These are phyloP conservation scores for Anser cygnoides DNA, from an alignment of 2,113 vertebrate genomes.

Conservation along the genomic window DNA sequence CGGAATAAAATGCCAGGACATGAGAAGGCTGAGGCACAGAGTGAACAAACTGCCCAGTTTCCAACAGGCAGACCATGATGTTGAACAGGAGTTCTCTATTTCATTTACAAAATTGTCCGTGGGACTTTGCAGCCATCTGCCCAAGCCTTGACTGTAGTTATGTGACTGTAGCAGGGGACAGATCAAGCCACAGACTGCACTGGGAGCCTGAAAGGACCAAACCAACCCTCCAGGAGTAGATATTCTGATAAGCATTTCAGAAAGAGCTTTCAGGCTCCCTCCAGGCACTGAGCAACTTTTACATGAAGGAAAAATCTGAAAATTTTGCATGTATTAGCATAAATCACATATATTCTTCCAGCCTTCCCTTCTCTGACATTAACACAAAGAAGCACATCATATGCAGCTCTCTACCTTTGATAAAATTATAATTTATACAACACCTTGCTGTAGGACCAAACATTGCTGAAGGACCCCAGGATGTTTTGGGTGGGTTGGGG, in stretches of 20 bases:
- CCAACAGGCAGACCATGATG: neutral
- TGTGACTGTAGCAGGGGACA: neutral
- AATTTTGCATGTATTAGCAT: neutral
- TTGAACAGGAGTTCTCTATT: neutral
- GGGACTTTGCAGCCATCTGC: neutral
- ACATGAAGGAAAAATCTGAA: neutral
- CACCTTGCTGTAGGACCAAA: neutral
- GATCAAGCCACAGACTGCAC: neutral
- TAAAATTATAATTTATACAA: neutral
- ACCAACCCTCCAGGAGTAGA: neutral
- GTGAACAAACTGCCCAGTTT: neutral
- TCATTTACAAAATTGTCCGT: neutral
- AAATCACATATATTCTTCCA: neutral
- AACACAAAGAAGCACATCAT: neutral
- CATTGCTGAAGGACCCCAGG: neutral
- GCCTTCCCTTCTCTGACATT: neutral
- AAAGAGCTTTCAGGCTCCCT: neutral
- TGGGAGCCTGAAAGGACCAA: neutral
- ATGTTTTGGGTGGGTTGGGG: neutral
- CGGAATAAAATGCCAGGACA: accelerated
- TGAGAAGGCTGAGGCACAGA: neutral
- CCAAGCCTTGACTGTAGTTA: accelerated
- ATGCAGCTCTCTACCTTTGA: neutral
- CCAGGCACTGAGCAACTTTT: neutral
- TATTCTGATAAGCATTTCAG: neutral